Percentiles rank a stretch among this genome's conserved stretches.
Evolutionary conservation across 2,888 invertebrate genomes (phyloP).

Genomic region (Sclerodermus sp.): DNA sequence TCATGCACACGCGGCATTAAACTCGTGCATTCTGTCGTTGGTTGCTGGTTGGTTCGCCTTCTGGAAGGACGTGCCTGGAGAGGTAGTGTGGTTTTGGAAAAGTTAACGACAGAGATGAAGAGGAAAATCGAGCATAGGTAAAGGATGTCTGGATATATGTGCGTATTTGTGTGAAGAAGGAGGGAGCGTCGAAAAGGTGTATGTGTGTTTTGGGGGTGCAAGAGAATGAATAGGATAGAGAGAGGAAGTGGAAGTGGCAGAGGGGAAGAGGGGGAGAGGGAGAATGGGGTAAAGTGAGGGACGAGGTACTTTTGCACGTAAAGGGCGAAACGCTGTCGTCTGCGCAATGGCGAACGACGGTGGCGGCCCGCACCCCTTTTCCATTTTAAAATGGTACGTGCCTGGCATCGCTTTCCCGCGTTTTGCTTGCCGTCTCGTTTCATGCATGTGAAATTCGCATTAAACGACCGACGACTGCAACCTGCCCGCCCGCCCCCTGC

Average conservation of each 20-base stretch:
- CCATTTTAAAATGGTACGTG: conserved; percentile 48
- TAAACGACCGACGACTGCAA: conserved; percentile 26
- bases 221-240: no score
- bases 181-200: no score
- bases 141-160: no score
- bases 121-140: no score
- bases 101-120: no score
- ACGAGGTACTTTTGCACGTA: conserved; percentile 19
- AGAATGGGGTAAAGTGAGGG: background rate
- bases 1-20: no score
- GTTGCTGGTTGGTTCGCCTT: no score
- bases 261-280: conserved; percentile 3
- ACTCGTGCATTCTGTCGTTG: no score
- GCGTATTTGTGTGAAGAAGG: no score
- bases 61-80: no score
- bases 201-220: no score
- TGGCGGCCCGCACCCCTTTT: conserved; percentile 20
- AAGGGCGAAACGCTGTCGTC: conserved; percentile 30
- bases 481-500: conserved; percentile 9
- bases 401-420: conserved; percentile 36
- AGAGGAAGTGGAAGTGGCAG: conserved; percentile 5
- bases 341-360: conserved; percentile 12
- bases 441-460: conserved; percentile 39
- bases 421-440: conserved; percentile 17
- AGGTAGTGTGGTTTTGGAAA: no score